Conservation (phyloP, 2,888 invertebrate species). For the Peribatodes rhomboidaria region DNA sequence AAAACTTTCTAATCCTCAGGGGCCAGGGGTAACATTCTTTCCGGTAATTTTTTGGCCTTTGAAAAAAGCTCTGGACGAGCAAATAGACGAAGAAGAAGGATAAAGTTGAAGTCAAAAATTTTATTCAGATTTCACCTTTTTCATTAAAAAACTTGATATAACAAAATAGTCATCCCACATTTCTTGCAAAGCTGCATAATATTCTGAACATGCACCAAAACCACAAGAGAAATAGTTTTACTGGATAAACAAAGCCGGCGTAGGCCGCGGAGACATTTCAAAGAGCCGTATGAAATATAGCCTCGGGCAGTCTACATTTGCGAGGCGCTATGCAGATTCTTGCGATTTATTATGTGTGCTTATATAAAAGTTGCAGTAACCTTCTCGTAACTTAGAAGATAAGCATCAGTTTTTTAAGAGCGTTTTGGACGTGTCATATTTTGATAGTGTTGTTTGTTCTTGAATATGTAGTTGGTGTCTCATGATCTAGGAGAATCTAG, state of each 20-base stretch:
- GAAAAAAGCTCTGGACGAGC: no score
- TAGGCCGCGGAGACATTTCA: slow-evolving; percentile 50
- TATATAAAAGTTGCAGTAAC: slow-evolving; percentile 24
- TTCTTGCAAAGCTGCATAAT: slow-evolving; percentile 30
- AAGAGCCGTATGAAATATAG: slow-evolving; percentile 58
- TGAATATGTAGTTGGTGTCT: no score
- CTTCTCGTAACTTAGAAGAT: not conserved
- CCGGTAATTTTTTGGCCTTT: no score
- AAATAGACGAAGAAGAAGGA: no score
- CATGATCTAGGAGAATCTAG: no score
- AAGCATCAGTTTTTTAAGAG: not conserved
- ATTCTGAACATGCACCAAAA: slow-evolving; percentile 33
- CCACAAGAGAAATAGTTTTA: slow-evolving; percentile 36
- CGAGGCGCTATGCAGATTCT: slow-evolving; percentile 39
- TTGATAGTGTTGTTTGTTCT: no score
- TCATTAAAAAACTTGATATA: no score
- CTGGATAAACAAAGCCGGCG: slow-evolving; percentile 45
- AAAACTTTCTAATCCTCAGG: no score
- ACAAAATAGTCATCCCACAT: not conserved
- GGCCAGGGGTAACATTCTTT: no score
- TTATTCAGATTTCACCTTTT: no score
- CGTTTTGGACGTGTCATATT: not conserved
- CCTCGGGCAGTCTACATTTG: slow-evolving; percentile 50
- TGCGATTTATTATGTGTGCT: slow-evolving; percentile 31
- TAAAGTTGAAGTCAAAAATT: no score